Evolutionary conservation across 2,888 invertebrate genomes (phyloP), one percentile per base, ranked within the genome.

Genomic region (Chrysomela aeneicollis): DNA sequence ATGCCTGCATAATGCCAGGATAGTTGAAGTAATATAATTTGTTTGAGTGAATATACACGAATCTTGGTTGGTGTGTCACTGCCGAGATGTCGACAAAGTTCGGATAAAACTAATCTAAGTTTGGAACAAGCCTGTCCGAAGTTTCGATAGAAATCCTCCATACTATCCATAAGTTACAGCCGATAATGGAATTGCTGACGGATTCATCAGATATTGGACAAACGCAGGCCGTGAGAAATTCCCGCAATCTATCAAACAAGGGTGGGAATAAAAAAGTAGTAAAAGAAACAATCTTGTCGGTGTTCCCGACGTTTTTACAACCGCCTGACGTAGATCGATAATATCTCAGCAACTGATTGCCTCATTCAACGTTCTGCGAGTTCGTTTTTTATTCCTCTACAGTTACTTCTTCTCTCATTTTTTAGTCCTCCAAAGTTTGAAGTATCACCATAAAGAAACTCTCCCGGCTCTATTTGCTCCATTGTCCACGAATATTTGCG

Each of bases 51-150:
- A 70, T 68, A 68, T 64, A 64, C 71, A 67, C 67, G 69, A 69
- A 71, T 69, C 71, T 66, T 61, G 42, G 51, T 37, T 60, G 47
- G 59, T 58, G 49, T 63, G 63, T 42, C 42, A 10, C 42, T 61
- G 66, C 58, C 64, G 50, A 61, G 64, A 64, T 60, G 64, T 59
- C 64, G 53, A 55, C 58, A 61, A 59, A 64, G 61, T 61, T 71
- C 15, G 67, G 67, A 72, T 71, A 71, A 71, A 74, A 74, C 72
- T 74, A 74, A 74, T 74, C 72, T 71, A 74, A 74, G 68, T 74
- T 74, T 59, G 70, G 66, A 73, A 72, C 71, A 74, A 74, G 73
- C 71, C 66, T 68, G 57, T 62, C 50, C 52, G 53, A 65, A 66
- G 61, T 66, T 71, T 53, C 53, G 51, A 57, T 59, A 21, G 59